Evolutionary conservation across 2,113 vertebrate species (phyloP).

Genomic region (Platichthys stellatus): DNA sequence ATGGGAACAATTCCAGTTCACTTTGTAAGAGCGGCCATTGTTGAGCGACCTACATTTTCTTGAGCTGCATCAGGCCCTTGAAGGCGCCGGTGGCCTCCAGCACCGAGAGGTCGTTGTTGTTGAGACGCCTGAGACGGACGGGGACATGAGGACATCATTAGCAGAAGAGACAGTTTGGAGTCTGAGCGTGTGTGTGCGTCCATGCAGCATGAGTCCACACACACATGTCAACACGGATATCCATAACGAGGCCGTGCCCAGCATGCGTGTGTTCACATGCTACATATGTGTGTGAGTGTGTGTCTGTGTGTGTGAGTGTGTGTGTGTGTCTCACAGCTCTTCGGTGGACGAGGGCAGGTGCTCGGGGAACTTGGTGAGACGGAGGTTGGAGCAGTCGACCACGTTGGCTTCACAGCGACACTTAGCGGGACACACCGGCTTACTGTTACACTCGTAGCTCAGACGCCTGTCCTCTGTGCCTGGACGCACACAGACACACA

Average conservation of each 20-base stretch:
- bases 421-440: slow-evolving; percentile 91
- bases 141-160: slow-evolving; percentile 34
- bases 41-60: slow-evolving; percentile 92
- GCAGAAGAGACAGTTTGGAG: neutral
- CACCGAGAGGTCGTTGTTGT: slow-evolving; percentile 95
- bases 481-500: slow-evolving; percentile 59
- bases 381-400: slow-evolving; percentile 94
- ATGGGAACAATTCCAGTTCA: neutral
- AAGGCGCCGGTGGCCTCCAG: slow-evolving; percentile 95
- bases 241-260: neutral
- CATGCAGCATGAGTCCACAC: slow-evolving; percentile 21
- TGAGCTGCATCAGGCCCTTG: slow-evolving; percentile 93
- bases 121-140: slow-evolving; percentile 83
- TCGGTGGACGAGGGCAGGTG: slow-evolving; percentile 90
- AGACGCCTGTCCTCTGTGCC: slow-evolving; percentile 90
- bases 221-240: slow-evolving; percentile 38
- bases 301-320: slow-evolving; percentile 12
- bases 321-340: slow-evolving; percentile 86
- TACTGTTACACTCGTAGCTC: slow-evolving; percentile 92
- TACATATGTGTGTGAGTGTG: too few species aligned
- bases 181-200: slow-evolving; percentile 23
- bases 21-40: neutral
- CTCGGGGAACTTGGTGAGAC: slow-evolving; percentile 92
- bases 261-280: neutral
- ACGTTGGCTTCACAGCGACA: slow-evolving; percentile 94